Conservation (phyloP, 2,888 invertebrate species). For the Cremastobaeus sp. region DNA sequence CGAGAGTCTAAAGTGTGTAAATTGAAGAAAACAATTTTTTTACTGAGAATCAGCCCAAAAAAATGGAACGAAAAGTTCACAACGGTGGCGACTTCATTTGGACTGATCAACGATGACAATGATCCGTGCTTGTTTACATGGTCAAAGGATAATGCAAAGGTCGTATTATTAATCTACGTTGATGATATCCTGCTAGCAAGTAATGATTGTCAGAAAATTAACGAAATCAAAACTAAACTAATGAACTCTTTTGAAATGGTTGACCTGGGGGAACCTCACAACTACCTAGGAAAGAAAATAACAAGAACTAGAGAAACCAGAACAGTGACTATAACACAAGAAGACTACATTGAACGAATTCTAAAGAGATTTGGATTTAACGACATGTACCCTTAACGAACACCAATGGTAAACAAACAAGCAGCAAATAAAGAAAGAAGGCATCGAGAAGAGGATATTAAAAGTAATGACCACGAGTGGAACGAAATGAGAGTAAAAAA, state of each 20-base stretch:
- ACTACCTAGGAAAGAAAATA: slow-evolving; percentile 42
- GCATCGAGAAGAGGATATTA: slow-evolving; percentile 5
- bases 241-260: slow-evolving; percentile 46
- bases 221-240: not conserved
- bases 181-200: no score
- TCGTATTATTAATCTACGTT: no score
- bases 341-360: slow-evolving; percentile 31
- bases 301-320: not conserved
- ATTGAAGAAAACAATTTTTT: not conserved
- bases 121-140: no score
- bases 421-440: slow-evolving; percentile 12
- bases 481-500: not conserved
- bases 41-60: no score
- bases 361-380: slow-evolving; percentile 37
- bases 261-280: slow-evolving; percentile 27
- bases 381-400: slow-evolving; percentile 23
- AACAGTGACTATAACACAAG: slow-evolving; percentile 34
- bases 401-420: slow-evolving; percentile 42
- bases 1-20: not conserved
- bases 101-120: no score
- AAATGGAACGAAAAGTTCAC: no score
- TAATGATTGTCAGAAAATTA: no score
- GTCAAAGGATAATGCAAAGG: no score
- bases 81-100: no score
- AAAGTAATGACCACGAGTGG: slow-evolving; percentile 28